Base-by-base conservation (phyloP, 2,888 invertebrate species). In the Cyclophora punctaria region DNA sequence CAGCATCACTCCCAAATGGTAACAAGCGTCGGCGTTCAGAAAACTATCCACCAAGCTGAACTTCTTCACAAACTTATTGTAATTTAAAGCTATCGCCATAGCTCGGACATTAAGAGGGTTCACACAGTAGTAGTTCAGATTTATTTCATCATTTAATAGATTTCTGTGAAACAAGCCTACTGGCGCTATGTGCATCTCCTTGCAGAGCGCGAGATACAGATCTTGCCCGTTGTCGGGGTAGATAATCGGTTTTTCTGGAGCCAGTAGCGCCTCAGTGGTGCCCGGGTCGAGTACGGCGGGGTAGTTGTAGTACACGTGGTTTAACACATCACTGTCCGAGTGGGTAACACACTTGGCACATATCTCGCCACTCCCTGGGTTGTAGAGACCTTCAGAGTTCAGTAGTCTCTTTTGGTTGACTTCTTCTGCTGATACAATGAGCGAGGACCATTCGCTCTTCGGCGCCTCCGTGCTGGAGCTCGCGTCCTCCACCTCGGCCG, bases 241-340 rank as follows among this genome's bases (percentile, higher is more conserved):
- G 44, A 63, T 56, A 4, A 61, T 5, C 7, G 64, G 60, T 48
- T 53, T 45, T 33, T 69, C 64, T 3, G 69, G 58, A 3, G 4
- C 35, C 3, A 64, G 48, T 4, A 78, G 51, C 3, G 76, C 76
- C 34, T 66, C 51, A 48, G 53, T 49, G 37, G 76, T 75, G 3
- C 75, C 78, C n/a, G 77, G 75, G 48, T 78, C 73, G 6, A 47
- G 35, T 5, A 76, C 66, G 0, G 67, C 57, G 2, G 73, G 74
- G 52, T 73, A 77, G 44, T 64, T 67, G 53, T 66, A 75, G 46
- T 66, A 69, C 1, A 52, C 50, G 44, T 78, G 75, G 4, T 55
- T 52, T 3, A 60, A 52, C 0, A 75, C 43, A 5, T 59, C 55
- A 44, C 73, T 77, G 43, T 74, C 67, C 3, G 76, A 75, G 47